Conservation (phyloP, 2,113 vertebrate genomes). For the Bos javanicus region DNA sequence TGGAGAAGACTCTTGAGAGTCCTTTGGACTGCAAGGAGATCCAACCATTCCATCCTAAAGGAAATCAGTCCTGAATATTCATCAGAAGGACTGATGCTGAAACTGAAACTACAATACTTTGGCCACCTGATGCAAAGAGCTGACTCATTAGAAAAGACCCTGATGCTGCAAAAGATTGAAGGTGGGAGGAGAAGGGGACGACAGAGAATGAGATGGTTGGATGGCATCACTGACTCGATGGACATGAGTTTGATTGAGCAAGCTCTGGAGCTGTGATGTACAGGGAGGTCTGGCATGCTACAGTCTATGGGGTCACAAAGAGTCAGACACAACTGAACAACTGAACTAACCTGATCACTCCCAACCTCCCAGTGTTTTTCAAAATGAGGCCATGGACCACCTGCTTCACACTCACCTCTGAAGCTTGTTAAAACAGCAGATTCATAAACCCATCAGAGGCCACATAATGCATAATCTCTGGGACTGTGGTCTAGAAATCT, state of each 20-base stretch:
- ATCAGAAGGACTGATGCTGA: not conserved
- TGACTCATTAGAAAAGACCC: not conserved
- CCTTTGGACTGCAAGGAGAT: not conserved
- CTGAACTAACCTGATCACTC: no score
- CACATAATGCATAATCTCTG: not conserved
- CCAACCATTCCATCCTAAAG: not conserved
- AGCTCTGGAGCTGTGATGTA: not conserved
- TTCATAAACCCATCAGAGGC: not conserved
- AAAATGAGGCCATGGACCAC: not conserved
- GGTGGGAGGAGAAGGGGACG: accelerated
- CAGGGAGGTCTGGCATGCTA: not conserved
- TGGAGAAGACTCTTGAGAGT: not conserved
- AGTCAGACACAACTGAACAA: not conserved
- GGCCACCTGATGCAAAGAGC: not conserved
- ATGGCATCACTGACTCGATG: not conserved
- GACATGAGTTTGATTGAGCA: not conserved
- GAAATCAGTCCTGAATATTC: not conserved
- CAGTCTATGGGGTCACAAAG: not conserved
- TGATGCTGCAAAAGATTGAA: not conserved
- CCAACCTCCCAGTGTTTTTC: not conserved
- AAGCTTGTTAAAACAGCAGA: not conserved
- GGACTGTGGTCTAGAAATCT: not conserved
- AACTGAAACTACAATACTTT: not conserved
- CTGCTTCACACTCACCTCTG: not conserved
- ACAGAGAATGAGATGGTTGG: not conserved